A percentile compares a stretch with the other conserved stretches of the same genome.
These are phyloP conservation scores for Sphaeridia pumilis DNA, from an alignment of 2,888 invertebrate species.

Conservation along the genomic window DNA sequence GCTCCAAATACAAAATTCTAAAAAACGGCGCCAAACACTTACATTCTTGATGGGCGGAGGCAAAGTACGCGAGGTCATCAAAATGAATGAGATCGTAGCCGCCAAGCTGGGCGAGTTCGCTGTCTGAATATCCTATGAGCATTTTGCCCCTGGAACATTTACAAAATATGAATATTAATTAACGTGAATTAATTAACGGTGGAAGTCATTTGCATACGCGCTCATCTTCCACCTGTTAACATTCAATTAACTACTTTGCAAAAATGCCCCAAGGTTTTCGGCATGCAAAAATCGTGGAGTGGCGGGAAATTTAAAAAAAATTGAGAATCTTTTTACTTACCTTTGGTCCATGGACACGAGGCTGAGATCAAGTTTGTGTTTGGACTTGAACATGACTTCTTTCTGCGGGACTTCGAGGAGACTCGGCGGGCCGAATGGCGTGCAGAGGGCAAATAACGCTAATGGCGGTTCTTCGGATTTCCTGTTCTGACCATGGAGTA, in stretches of 20 bases:
- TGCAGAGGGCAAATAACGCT: constrained; percentile 93
- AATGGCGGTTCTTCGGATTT: constrained; percentile 88
- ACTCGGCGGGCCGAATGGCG: constrained; percentile 97
- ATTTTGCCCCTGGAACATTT: constrained; percentile 92
- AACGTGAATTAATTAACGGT: too few relatives aligned
- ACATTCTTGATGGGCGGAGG: constrained; percentile 99
- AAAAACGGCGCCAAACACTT: too few relatives aligned
- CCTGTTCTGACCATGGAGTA: constrained; percentile 90
- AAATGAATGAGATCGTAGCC: constrained; percentile 97
- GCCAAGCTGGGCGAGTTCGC: constrained; percentile 81
- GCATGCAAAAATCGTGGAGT: too few relatives aligned
- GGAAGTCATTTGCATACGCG: too few relatives aligned
- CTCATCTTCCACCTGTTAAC: too few relatives aligned
- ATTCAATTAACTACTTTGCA: too few relatives aligned
- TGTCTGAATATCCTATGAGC: constrained; percentile 84
- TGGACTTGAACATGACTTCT: constrained; percentile 99
- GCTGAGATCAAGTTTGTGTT: constrained; percentile 93
- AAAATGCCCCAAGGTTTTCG: too few relatives aligned
- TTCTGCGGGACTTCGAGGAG: constrained; percentile 93
- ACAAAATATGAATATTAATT: too few relatives aligned
- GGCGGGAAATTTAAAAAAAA: too few relatives aligned
- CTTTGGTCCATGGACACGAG: constrained; percentile 95
- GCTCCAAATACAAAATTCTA: too few relatives aligned
- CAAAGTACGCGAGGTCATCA: constrained; percentile 92
- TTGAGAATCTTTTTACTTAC: too few relatives aligned